Percentiles rank a stretch among this genome's conserved stretches.
phyloP scores from a whole-genome alignment of 2,888 invertebrate genomes.

The Neelides folsomi region DNA sequence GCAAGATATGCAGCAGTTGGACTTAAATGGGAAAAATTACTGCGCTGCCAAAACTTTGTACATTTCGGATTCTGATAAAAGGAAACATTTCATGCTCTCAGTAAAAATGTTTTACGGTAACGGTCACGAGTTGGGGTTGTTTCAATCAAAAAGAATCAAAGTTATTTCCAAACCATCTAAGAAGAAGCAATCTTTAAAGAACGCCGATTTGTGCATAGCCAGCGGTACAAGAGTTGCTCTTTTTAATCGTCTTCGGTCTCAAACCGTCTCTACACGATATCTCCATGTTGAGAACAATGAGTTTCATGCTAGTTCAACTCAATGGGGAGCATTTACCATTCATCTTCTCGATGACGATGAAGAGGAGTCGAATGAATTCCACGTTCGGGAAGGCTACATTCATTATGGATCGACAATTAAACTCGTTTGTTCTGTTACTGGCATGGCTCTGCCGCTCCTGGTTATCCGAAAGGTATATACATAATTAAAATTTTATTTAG shows the following conservation, averaged over 20 bases:
- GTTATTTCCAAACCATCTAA: conserved; percentile 50
- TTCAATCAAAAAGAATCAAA: conserved; percentile 46
- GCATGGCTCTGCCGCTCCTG: conserved; percentile 46
- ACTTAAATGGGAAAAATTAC: conserved; percentile 45
- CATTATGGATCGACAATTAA: conserved; percentile 48
- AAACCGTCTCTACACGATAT: conserved; percentile 48
- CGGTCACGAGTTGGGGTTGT: conserved; percentile 45
- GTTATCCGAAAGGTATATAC: conserved; percentile 36
- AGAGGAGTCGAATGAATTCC: conserved; percentile 44
- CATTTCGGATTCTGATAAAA: conserved; percentile 47
- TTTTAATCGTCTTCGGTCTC: conserved; percentile 47
- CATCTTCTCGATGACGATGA: conserved; percentile 46
- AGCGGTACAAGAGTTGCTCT: conserved; percentile 47
- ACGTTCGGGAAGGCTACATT: conserved; percentile 45
- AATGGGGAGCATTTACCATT: conserved; percentile 50
- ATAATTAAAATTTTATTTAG: too few relatives aligned
- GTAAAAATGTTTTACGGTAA: conserved; percentile 47
- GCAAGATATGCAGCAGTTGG: conserved; percentile 46
- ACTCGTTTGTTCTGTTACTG: conserved; percentile 46
- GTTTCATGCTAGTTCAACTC: conserved; percentile 47
- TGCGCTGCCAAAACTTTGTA: conserved; percentile 48
- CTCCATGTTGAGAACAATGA: conserved; percentile 45
- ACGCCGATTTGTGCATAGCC: conserved; percentile 47
- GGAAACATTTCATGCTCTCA: conserved; percentile 47
- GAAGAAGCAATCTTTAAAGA: conserved; percentile 49